Conservation (phyloP, 2,113 vertebrate species). For the Pterophyllum scalare region DNA sequence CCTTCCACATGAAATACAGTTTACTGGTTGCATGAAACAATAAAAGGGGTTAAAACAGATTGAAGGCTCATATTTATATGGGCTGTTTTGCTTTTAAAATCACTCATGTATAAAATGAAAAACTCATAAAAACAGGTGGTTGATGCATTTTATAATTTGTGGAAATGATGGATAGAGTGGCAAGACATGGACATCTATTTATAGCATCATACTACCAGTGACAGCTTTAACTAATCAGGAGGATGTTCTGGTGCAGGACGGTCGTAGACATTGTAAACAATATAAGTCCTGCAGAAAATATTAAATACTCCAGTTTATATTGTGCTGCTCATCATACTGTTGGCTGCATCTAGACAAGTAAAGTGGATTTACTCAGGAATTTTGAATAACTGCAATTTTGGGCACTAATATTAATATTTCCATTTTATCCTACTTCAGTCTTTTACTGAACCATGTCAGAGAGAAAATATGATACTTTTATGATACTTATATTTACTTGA, state of each 20-base stretch:
- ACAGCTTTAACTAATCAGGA: neutral
- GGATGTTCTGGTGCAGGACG: neutral
- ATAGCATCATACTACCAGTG: neutral
- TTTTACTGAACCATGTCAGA: fast-evolving
- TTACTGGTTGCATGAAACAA: neutral
- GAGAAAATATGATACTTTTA: neutral
- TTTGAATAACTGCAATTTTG: neutral
- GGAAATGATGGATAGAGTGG: neutral
- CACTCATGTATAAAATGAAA: conserved; percentile 13
- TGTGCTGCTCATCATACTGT: neutral
- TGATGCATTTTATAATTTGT: conserved; percentile 23
- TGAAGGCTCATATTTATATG: conserved; percentile 1
- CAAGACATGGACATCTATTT: neutral
- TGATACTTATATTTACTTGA: neutral
- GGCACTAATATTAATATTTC: neutral
- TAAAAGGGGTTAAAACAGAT: neutral
- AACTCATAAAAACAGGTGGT: conserved; percentile 33
- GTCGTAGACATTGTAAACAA: neutral
- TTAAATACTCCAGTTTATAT: neutral
- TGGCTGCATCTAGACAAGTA: neutral
- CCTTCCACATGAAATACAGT: neutral
- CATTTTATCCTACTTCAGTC: neutral
- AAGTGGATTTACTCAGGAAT: neutral
- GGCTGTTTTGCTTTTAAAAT: conserved; percentile 17
- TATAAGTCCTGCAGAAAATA: neutral